Conservation (phyloP, 2,113 vertebrate genomes). For the Phrynosoma platyrhinos region DNA sequence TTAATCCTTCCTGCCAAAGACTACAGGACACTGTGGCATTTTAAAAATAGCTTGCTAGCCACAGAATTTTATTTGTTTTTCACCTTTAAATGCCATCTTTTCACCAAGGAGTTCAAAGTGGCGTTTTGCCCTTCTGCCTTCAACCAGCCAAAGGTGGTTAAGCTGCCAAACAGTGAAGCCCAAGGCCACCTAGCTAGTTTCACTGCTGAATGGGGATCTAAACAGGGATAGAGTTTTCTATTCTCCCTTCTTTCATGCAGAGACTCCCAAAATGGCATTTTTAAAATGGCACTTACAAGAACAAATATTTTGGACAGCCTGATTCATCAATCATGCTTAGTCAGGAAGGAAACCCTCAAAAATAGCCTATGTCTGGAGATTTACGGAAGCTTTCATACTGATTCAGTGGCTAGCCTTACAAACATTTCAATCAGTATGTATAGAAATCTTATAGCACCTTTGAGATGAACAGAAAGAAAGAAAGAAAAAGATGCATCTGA, state of each 20-base stretch:
- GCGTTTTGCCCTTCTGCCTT: neutral
- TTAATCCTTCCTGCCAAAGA: neutral
- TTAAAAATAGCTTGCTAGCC: neutral
- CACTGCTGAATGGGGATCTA: neutral
- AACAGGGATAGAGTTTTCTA: neutral
- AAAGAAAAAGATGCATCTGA: no score
- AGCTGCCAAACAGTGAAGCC: neutral
- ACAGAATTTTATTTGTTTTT: neutral
- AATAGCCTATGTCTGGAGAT: no score
- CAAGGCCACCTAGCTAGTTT: neutral
- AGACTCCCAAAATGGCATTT: neutral
- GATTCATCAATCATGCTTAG: neutral
- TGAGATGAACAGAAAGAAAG: no score
- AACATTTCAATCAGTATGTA: no score
- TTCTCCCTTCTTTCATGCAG: neutral
- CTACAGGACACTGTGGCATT: neutral
- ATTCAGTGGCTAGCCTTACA: no score
- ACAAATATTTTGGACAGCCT: neutral
- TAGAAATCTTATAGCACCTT: no score
- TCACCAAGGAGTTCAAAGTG: neutral
- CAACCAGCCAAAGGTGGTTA: neutral
- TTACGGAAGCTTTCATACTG: no score
- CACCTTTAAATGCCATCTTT: neutral
- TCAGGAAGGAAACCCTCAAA: neutral
- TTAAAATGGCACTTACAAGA: neutral